Evolutionary conservation across 2,888 invertebrate genomes (phyloP), one percentile per base, ranked within the genome.

Genomic region (Atrina japonica): DNA sequence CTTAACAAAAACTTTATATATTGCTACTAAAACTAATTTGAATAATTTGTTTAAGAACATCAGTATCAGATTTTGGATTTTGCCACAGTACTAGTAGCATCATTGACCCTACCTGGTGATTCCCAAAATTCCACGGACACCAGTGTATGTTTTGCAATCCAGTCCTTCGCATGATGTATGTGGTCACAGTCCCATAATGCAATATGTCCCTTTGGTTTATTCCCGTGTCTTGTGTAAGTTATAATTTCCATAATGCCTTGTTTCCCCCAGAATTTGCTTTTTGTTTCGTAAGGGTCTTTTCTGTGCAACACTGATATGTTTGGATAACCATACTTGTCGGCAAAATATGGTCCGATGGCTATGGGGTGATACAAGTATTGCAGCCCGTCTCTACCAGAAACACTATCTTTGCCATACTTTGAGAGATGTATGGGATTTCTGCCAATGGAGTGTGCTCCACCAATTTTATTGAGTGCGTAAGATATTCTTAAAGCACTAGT

Each of bases 51-150:
- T 7, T 35, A 5, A 35, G 35, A 7, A 35, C 35, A 35, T 7
- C 6, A 35, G 11, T 7, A 35, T 7, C 11, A 35, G 35, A 5
- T 35, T 35, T 35, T n/a, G n/a, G n/a, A n/a, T n/a, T n/a, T n/a
- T n/a, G n/a, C n/a, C n/a, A n/a, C n/a, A n/a, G n/a, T n/a, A n/a
- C n/a, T n/a, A n/a, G n/a, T n/a, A n/a, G 35, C 11, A 35, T 11
- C 35, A 5, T 35, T 7, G 35, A 35, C 11, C 29, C 29, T 78
- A 89, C 88, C 89, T 78, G 88, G 87, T 47, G 88, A 81, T 75
- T 88, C 87, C 89, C 89, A 89, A 80, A 89, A 88, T 80, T 89
- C 88, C 52, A 88, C 88, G n/a, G 88, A 84, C 25, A 89, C 80
- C 5, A 89, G 77, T 23, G 82, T 84, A 69, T 84, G 86, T 29